Percentiles rank a stretch among this genome's conserved stretches.
Conservation (phyloP, 2,113 vertebrate genomes). For the Desmodus rotundus region DNA sequence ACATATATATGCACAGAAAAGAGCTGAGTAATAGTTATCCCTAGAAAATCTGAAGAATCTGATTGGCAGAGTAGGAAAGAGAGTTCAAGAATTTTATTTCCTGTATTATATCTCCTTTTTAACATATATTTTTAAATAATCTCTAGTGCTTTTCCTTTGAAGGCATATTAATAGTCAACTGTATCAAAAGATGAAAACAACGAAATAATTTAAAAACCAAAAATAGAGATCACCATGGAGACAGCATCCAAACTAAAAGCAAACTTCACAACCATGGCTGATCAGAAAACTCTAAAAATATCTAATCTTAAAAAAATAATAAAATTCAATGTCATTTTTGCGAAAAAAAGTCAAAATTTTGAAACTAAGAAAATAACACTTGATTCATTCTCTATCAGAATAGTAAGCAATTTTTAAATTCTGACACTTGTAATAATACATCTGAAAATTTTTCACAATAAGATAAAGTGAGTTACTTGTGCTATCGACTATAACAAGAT, state of each 20-base stretch:
- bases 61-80: neutral
- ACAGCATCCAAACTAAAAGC: neutral
- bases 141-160: neutral
- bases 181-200: neutral
- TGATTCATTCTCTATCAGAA: neutral
- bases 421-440: neutral
- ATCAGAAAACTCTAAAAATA: neutral
- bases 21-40: neutral
- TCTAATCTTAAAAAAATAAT: neutral
- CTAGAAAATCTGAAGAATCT: neutral
- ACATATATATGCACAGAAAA: neutral
- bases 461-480: neutral
- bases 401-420: conserved; percentile 6
- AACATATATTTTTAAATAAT: conserved; percentile 4
- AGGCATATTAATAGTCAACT: neutral
- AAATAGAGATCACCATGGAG: neutral
- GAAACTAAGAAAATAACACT: neutral
- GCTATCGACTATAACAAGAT: neutral
- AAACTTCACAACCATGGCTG: neutral
- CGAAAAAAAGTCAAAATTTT: neutral
- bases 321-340: neutral
- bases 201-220: neutral
- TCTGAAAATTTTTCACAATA: neutral
- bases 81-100: neutral
- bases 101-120: neutral